phyloP scores from a whole-genome alignment of 2,888 invertebrate species.

The Myathropa florea region DNA sequence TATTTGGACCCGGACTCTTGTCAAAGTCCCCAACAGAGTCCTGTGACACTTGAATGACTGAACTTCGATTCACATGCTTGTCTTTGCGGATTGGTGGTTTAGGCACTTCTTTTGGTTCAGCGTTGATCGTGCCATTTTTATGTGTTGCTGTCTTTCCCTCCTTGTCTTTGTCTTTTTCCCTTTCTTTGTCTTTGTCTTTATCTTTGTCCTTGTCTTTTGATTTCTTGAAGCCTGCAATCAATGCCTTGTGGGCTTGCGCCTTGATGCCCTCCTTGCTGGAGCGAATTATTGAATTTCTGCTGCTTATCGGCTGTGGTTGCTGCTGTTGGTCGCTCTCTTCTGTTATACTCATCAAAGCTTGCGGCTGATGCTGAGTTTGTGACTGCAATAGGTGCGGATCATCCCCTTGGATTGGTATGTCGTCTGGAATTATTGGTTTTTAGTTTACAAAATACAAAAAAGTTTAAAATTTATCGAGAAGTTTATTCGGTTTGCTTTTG shows the following conservation, averaged over 20 bases:
- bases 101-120: constrained; percentile 74
- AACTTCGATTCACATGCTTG: constrained; percentile 78
- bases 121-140: constrained; percentile 46
- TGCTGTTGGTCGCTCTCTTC: constrained; percentile 78
- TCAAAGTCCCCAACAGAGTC: constrained; percentile 71
- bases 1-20: constrained; percentile 64
- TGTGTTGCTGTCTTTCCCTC: constrained; percentile 61
- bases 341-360: constrained; percentile 78
- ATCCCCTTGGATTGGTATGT: constrained; percentile 90
- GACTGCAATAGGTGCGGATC: constrained; percentile 74
- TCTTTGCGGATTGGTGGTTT: constrained; percentile 79
- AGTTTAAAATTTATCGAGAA: constrained; percentile 29
- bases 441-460: constrained; percentile 45
- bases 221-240: constrained; percentile 80
- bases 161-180: constrained; percentile 72
- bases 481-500: constrained; percentile 28
- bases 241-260: constrained; percentile 79
- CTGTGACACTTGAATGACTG: constrained; percentile 77
- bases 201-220: constrained; percentile 80
- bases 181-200: constrained; percentile 78
- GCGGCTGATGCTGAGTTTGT: constrained; percentile 76
- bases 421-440: constrained; percentile 84
- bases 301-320: constrained; percentile 72
- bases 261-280: constrained; percentile 80
- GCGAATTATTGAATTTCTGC: constrained; percentile 78